Base-by-base conservation (phyloP, 1,140 invertebrate species). In the Drosophila novamexicana region DNA sequence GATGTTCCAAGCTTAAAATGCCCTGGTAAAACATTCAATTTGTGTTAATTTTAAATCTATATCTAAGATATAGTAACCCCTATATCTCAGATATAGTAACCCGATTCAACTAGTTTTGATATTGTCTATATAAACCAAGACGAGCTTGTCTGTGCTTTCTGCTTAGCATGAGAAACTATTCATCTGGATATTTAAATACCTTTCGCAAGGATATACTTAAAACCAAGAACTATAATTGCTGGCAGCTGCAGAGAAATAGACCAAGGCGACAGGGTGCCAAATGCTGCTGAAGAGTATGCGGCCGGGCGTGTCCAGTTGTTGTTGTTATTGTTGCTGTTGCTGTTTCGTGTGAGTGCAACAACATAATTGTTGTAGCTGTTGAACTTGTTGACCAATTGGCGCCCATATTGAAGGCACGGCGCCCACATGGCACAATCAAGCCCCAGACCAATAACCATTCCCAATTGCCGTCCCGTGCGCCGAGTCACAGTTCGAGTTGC, bases 341-440 rank as follows among this genome's bases (percentile, higher is more conserved):
- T 66, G 65, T 37, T 57, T 14, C 37, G 54, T 65, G 47, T 64
- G 50, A 74, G 72, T 70, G 72, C 72, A 75, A 75, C 72, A 75
- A 65, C 61, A 75, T 81, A 81, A 84, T 79, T 84, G 80, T 76
- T 79, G 76, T 65, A 63, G 49, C 63, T 82, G 79, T 42, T 78
- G 70, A 79, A 82, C 79, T 82, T 75, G 63, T 76, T 79, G 76
- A 72, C 81, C 76, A 34, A 39, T 44, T 29, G 52, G 39, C 52
- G 42, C 34, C 58, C 59, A 22, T n/a, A 62, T 62, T 49, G 44
- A 62, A 62, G 59, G 34, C 72, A 52, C 58, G 45, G 22, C 22
- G 22, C 22, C 36, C 61, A 47, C 66, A 64, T 65, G 37, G 36
- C 73, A 58, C 73, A 64, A 52, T 52, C 50, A 16, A 18, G 12